Base-by-base conservation (phyloP, 2,797 vertebrate genomes). In the Coracias cyanogaster region DNA sequence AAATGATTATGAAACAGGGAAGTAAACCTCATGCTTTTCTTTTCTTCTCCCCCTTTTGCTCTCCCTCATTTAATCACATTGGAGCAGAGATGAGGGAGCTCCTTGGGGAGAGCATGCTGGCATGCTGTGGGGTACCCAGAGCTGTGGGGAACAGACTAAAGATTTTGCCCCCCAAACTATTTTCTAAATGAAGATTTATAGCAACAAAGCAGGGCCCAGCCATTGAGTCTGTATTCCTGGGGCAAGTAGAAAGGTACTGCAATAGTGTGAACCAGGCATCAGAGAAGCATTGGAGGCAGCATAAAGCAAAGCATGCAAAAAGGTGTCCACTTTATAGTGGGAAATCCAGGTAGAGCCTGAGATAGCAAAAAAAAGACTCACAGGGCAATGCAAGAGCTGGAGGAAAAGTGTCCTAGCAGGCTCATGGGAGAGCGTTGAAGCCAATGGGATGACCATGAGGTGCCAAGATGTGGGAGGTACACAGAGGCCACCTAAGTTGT, bases 271-370 rank as follows among this genome's bases (percentile, higher is more conserved):
- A 31, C 5, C 26, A 31, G 35, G 13, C 51, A 45, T 24, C 5
- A 15, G 62, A 60, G 35, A 61, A 55, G 15, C 43, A 5, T 29
- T 48, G 1, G 46, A 78, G 77, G 48, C 65, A 67, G 57, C 0
- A 0, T 8, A 19, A 46, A 46, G 39, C 51, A 45, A 55, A 67
- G 29, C 19, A 5, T 26, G 29, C 12, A 37, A n/a, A 57, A 54
- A 35, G 6, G 28, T 24, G 31, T 12, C 21, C 28, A 3, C 1
- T 1, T 33, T 55, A 2, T 1, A 3, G 8, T 26, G 26, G n/a
- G 39, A 45, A 82, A 73, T 41, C 16, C 22, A 19, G n/a, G 35
- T 73, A 28, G 2, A 39, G 29, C 48, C 61, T 15, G 17, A 51
- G 35, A 29, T 3, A 51, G n/a, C 55, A 58, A 15, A 65, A 9